Evolutionary conservation across 2,888 invertebrate genomes (phyloP), one percentile per base, ranked within the genome.

Genomic region (Drosophila subsilvestris): DNA sequence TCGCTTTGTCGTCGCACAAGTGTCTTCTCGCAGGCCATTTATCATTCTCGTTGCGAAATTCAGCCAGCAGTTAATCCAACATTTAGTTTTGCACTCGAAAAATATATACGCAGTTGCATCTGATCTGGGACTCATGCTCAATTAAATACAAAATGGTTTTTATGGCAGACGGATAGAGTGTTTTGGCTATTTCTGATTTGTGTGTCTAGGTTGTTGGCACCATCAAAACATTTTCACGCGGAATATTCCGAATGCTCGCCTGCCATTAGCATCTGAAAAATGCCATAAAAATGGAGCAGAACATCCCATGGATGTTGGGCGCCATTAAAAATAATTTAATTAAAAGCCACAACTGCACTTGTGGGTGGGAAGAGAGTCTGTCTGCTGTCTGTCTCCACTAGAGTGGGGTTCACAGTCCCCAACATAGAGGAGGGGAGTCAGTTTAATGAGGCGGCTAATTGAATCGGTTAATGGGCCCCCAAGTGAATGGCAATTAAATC

Each of bases 11-110:
- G 48, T 51, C 51, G 42, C 50, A 51, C 47, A 58, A 67, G 48
- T 17, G 22, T 49, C 29, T 49, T 42, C 45, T 72, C 43, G 44
- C 37, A 29, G 45, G 70, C 55, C 79, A 86, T 83, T 88, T 78
- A 76, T 83, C 78, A 87, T 78, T 70, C 27, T 70, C 43, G 51
- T 87, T 82, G 88, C 83, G 82, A 83, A 88, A 86, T 78, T 72
- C 71, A 18, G 42, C 42, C 20, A 5, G 37, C 32, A 63, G 60
- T 68, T 58, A 59, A 60, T 58, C 51, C 58, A 54, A 53, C n/a
- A 43, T 43, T 59, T 51, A 17, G 25, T 71, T 61, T 54, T 69
- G 42, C 55, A 60, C 54, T 55, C 43, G 22, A 55, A 12, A 47
- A 8, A 78, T 56, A 55, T 50, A 37, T 6, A 44, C 20, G 32